These are phyloP conservation scores for Bombus terrestris DNA, from an alignment of 1,140 invertebrate species.

Conservation along the genomic window DNA sequence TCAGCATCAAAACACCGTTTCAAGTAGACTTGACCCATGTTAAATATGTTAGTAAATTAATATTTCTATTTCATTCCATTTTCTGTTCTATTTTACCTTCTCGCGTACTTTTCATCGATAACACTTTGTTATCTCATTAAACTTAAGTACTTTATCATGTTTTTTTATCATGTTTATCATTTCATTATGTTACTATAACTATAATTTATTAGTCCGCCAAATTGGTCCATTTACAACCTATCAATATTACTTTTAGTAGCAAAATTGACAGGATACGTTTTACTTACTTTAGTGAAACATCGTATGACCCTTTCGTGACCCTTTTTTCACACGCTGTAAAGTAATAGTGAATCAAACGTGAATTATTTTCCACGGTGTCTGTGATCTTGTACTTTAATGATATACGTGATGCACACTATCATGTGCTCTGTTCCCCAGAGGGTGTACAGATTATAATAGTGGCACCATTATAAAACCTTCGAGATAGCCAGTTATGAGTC, in stretches of 20 bases:
- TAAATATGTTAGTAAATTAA: not conserved
- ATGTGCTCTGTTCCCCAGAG: not conserved
- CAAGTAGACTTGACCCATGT: not conserved
- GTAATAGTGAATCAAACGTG: not conserved
- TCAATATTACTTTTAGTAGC: not conserved
- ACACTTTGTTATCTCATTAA: too few species aligned
- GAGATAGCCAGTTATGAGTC: constrained; percentile 58
- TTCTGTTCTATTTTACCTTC: too few species aligned
- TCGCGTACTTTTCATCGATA: too few species aligned
- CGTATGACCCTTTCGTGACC: too few species aligned
- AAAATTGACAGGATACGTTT: not conserved
- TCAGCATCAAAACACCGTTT: not conserved
- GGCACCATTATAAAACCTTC: constrained; percentile 50
- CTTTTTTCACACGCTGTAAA: not conserved
- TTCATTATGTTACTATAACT: not conserved
- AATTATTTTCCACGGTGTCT: constrained; percentile 50
- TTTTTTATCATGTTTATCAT: not conserved
- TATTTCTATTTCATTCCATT: not conserved
- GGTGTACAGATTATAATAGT: constrained; percentile 54
- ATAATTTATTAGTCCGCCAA: not conserved
- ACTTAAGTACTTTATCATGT: not conserved
- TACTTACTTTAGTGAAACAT: not conserved
- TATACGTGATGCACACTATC: not conserved
- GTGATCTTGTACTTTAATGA: constrained; percentile 51
- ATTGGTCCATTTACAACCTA: not conserved